Conservation (phyloP, 2,797 vertebrate species). For the Hylomyscus alleni region DNA sequence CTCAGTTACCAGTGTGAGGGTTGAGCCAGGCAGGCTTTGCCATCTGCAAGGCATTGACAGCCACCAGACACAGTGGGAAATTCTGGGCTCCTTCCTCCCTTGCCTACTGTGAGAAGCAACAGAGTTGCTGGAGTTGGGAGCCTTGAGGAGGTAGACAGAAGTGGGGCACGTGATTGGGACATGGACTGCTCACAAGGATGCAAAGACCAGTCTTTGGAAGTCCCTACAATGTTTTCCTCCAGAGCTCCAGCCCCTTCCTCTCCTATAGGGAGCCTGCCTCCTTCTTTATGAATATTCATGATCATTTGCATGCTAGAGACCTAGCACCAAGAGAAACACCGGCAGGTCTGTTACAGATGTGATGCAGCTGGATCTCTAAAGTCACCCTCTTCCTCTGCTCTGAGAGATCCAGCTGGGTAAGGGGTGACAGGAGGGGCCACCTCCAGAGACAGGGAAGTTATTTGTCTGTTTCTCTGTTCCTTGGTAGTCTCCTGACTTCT, state of each 20-base stretch:
- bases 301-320: conserved; percentile 66
- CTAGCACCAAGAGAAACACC: conserved; percentile 58
- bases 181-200: neutral
- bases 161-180: neutral
- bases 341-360: conserved; percentile 79
- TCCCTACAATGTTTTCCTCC: neutral
- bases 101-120: neutral
- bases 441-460: conserved; percentile 25
- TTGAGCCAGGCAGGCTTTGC: neutral
- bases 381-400: neutral
- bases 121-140: neutral
- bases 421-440: conserved; percentile 24
- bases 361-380: conserved; percentile 79
- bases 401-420: conserved; percentile 67
- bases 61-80: conserved; percentile 34
- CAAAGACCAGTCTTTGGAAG: conserved; percentile 24
- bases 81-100: conserved; percentile 13
- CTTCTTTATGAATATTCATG: conserved; percentile 77
- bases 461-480: conserved; percentile 64
- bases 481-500: conserved; percentile 54
- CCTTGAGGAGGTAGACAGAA: neutral
- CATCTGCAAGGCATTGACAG: conserved; percentile 11
- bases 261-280: conserved; percentile 41
- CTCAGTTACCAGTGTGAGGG: neutral
- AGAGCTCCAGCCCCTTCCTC: conserved; percentile 40